Evolutionary conservation across 1,140 invertebrate species (phyloP).

Genomic region (Planococcus citri): DNA sequence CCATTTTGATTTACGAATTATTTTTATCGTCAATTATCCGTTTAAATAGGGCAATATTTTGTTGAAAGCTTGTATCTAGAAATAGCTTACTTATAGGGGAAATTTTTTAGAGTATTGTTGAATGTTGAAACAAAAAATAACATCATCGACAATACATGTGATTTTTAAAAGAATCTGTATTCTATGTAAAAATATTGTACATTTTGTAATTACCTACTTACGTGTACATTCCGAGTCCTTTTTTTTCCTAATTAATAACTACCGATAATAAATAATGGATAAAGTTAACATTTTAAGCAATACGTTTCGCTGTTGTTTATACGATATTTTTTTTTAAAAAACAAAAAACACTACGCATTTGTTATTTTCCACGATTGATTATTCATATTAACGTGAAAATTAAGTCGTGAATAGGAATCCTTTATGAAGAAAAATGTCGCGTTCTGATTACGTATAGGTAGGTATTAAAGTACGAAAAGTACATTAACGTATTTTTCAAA

Average conservation of each 20-base stretch:
- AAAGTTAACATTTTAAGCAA: background rate
- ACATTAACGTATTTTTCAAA: background rate
- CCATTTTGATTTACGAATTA: background rate
- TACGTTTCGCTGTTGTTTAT: background rate
- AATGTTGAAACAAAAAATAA: background rate
- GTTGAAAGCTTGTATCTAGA: background rate
- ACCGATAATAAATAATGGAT: background rate
- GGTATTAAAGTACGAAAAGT: background rate
- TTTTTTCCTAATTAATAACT: background rate
- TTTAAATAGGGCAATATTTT: no score
- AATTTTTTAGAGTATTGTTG: background rate
- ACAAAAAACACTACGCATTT: background rate
- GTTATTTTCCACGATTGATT: background rate
- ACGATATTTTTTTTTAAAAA: no score
- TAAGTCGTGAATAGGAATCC: no score
- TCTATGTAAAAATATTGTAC: background rate
- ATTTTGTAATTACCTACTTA: background rate
- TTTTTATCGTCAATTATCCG: slow-evolving; percentile 4
- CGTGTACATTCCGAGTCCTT: no score
- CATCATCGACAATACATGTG: background rate
- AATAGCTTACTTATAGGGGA: background rate
- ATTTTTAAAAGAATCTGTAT: background rate
- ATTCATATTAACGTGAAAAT: background rate
- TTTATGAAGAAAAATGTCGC: no score
- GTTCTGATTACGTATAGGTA: no score